Evolutionary conservation across 2,797 vertebrate genomes (phyloP).

Genomic region (Ciconia nigra): DNA sequence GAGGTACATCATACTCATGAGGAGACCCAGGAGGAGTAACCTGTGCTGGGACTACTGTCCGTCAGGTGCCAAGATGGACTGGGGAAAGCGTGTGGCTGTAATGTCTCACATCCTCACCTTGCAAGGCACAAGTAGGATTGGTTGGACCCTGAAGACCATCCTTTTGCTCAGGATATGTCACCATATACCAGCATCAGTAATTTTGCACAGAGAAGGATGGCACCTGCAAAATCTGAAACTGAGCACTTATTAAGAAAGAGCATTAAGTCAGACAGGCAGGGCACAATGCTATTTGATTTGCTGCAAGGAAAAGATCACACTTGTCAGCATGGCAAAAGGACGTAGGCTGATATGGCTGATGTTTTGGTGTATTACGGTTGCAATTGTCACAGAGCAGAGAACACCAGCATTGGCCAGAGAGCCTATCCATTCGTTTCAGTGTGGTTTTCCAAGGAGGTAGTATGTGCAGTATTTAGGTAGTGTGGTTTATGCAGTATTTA

Average conservation of each 20-base stretch:
- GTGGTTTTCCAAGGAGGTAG: neutral
- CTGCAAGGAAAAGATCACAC: neutral
- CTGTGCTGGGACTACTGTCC: neutral
- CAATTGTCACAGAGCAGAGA: neutral
- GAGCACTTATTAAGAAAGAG: neutral
- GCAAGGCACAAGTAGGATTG: neutral
- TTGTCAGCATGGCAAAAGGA: neutral
- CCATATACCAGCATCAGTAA: neutral
- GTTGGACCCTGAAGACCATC: neutral
- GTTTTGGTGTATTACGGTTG: neutral
- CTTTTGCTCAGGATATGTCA: neutral
- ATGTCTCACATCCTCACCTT: neutral
- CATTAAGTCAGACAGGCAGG: neutral
- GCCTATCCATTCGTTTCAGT: neutral
- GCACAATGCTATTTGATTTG: neutral
- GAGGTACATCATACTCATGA: neutral
- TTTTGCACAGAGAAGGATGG: neutral
- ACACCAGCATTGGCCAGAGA: neutral
- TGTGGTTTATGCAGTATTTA: neutral
- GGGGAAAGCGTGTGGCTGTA: neutral
- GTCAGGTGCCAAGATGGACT: neutral
- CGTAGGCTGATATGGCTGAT: neutral
- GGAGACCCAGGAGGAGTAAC: neutral
- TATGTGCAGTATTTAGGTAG: neutral
- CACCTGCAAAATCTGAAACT: neutral